Evolutionary conservation across 2,888 invertebrate genomes (phyloP), one percentile per base, ranked within the genome.

Genomic region (Thyatira batis): DNA sequence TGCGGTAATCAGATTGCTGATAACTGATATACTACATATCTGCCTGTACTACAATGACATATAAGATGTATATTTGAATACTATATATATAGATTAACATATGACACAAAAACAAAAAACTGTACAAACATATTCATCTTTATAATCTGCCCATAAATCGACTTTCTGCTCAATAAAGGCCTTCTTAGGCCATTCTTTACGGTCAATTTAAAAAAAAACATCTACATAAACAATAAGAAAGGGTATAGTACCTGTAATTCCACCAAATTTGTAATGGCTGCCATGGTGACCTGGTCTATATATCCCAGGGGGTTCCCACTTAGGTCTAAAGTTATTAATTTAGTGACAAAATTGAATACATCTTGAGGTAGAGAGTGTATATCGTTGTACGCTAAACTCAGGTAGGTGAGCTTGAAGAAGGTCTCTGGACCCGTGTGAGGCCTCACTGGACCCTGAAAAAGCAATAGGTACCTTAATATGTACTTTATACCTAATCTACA

Each of bases 301-400:
- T 92, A 84, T 10, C 85, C 88, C 28, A 98, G 88, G 0, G 95
- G 95, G 84, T 98, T 98, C 13, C 93, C 92, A 54, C 94, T 93
- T 10, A 97, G 81, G 66, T 93, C 93, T 48, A 97, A 79, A 6
- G 91, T 87, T 60, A 93, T 93, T 27, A 97, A 72, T 2, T 89
- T 82, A 0, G 92, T 86, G 57, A 94, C 87, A 71, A 95, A 95
- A 49, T 94, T 93, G 75, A 97, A 96, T 0, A 95, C 56, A 65
- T 95, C 94, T 43, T 87, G 87, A 55, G 95, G 84, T 2, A 96
- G 75, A 0, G 93, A 92, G 63, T 95, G 94, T 0, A 96, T 76
- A 20, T 92, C 87, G 75, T 97, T 97, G 60, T 93, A 75, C 0
- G 94, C 94, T 54, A 97, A 78, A 65, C 94, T 92, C 2, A 96